A percentile compares a stretch with the other conserved stretches of the same genome.
Evolutionary conservation across 2,888 invertebrate genomes (phyloP).

Genomic region (Hydraecia micacea): DNA sequence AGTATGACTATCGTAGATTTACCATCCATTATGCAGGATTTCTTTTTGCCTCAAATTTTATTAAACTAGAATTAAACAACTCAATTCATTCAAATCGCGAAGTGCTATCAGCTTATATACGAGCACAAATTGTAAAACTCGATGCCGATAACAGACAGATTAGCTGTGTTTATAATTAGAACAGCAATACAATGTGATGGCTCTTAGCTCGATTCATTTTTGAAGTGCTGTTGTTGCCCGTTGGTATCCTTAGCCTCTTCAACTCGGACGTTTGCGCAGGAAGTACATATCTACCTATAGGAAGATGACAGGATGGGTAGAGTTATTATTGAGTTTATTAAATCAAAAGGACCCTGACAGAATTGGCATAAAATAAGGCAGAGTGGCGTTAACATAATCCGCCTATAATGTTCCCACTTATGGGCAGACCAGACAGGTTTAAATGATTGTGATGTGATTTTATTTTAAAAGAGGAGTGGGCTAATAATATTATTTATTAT

Average conservation of each 20-base stretch:
- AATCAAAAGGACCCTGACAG: neutral
- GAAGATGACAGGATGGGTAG: neutral
- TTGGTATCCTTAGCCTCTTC: neutral
- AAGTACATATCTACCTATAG: neutral
- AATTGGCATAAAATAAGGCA: neutral
- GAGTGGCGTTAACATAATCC: neutral
- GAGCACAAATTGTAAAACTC: constrained; percentile 14
- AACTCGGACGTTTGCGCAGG: neutral
- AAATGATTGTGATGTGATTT: neutral
- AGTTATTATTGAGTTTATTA: neutral
- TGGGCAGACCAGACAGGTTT: too few relatives aligned
- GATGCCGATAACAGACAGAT: constrained; percentile 10
- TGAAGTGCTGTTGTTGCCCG: neutral
- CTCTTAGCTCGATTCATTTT: neutral
- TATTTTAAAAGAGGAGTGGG: neutral
- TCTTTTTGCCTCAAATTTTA: neutral
- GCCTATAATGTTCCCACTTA: too few relatives aligned
- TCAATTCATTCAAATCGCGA: neutral
- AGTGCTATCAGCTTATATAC: constrained; percentile 5
- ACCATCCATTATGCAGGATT: neutral
- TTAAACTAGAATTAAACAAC: neutral
- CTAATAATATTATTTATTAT: too few relatives aligned
- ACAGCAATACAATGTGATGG: neutral
- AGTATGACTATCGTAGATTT: too few relatives aligned
- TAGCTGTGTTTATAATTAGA: constrained; percentile 22